A percentile compares a stretch with the other conserved stretches of the same genome.
Evolutionary conservation across 2,888 invertebrate genomes (phyloP).

Genomic region (Heliconius aoede): DNA sequence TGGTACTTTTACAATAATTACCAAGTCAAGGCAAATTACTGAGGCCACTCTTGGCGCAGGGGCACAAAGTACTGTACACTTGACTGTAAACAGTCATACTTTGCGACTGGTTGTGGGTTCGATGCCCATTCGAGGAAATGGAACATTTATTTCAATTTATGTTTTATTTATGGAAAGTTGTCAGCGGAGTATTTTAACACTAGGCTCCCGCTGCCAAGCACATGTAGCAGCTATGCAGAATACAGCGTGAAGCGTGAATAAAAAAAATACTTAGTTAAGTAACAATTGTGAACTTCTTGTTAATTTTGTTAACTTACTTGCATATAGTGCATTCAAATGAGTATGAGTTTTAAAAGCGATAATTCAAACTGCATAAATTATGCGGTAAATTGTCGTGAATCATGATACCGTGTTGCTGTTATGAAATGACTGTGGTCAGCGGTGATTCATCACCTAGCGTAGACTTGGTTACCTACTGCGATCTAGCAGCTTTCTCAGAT

Average conservation of each 20-base stretch:
- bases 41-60: too few species aligned
- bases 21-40: neutral
- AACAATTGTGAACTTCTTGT: neutral
- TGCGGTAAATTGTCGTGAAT: slow-evolving; percentile 49
- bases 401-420: slow-evolving; percentile 48
- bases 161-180: too few species aligned
- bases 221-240: too few species aligned
- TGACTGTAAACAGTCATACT: too few species aligned
- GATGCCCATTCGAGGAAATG: too few species aligned
- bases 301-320: neutral
- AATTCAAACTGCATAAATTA: slow-evolving; percentile 49
- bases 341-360: slow-evolving; percentile 37
- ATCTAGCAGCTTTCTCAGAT: slow-evolving; percentile 46
- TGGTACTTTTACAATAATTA: neutral
- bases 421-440: slow-evolving; percentile 52
- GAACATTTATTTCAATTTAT: too few species aligned
- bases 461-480: slow-evolving; percentile 46
- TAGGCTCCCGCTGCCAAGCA: too few species aligned
- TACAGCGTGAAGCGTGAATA: too few species aligned
- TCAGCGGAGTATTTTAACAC: too few species aligned
- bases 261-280: neutral
- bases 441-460: slow-evolving; percentile 55
- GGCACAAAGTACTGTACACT: too few species aligned
- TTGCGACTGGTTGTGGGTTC: too few species aligned
- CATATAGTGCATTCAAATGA: slow-evolving; percentile 3